A percentile compares a stretch with the other conserved stretches of the same genome.
Evolutionary conservation across 1,140 invertebrate species (phyloP).

Genomic region (Zaprionus camerounensis): DNA sequence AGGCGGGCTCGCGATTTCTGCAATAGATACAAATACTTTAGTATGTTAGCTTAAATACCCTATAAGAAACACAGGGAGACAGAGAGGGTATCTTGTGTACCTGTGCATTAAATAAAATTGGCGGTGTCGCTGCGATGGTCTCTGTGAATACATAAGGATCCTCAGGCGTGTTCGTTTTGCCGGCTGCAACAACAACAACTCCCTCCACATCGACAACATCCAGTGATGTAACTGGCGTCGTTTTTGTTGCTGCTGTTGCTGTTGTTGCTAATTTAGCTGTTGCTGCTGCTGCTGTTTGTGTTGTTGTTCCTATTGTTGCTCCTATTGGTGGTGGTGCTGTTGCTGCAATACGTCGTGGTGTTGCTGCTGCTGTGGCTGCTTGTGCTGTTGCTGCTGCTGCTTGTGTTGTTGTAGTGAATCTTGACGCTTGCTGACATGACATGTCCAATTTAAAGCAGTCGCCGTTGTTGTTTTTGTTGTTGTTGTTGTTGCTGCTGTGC

Average conservation of each 20-base stretch:
- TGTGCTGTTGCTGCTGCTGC: conserved; percentile 43
- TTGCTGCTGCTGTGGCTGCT: conserved; percentile 25
- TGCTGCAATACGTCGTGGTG: conserved; percentile 25
- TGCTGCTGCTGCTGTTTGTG: conserved; percentile 34
- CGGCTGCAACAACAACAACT: conserved; percentile 42
- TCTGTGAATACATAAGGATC: conserved; percentile 84
- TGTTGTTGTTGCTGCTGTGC: conserved; percentile 18
- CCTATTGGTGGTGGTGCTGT: conserved; percentile 38
- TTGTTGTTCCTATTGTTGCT: conserved; percentile 46
- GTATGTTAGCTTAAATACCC: conserved; percentile 11
- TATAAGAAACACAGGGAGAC: background rate
- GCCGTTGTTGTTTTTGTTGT: conserved; percentile 41
- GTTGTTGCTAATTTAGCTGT: conserved; percentile 42
- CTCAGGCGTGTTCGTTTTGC: conserved; percentile 74
- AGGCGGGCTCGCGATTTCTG: conserved; percentile 79
- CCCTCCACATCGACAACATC: conserved; percentile 47
- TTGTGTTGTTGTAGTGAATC: conserved; percentile 62
- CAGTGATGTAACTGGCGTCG: conserved; percentile 28
- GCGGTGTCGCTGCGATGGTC: conserved; percentile 78
- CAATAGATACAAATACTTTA: conserved; percentile 12
- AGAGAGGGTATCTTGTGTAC: conserved; percentile 33
- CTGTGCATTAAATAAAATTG: conserved; percentile 84
- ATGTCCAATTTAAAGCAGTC: conserved; percentile 82
- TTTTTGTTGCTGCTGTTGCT: conserved; percentile 42
- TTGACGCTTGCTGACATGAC: conserved; percentile 84